phyloP scores from a whole-genome alignment of 1,140 invertebrate genomes.

The Aphaenogaster floridana region DNA sequence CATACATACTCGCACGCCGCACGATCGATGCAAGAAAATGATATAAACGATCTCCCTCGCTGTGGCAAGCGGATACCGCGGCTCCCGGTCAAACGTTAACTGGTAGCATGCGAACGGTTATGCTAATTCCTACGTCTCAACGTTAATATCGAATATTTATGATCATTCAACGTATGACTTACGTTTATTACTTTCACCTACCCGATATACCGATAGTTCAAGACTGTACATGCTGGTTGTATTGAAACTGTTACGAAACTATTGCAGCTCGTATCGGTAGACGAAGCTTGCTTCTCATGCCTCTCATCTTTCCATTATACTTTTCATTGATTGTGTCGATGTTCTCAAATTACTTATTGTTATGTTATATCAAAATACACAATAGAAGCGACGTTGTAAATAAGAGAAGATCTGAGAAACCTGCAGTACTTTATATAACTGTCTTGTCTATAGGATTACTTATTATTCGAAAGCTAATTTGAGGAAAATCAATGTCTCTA shows the following conservation, averaged over 20 bases:
- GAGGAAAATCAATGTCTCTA: not conserved
- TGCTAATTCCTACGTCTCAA: slow-evolving; percentile 85
- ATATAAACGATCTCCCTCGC: slow-evolving; percentile 78
- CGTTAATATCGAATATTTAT: slow-evolving; percentile 86
- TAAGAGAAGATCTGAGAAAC: not conserved
- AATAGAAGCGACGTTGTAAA: not conserved
- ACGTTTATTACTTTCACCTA: slow-evolving; percentile 85
- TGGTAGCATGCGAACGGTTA: slow-evolving; percentile 80
- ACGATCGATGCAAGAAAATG: slow-evolving; percentile 81
- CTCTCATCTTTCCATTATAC: not conserved
- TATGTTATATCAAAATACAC: not conserved
- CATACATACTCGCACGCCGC: slow-evolving; percentile 70
- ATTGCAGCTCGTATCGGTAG: slow-evolving; percentile 2
- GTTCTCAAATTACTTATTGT: not conserved
- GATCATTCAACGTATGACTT: slow-evolving; percentile 83
- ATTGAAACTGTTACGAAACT: slow-evolving; percentile 43
- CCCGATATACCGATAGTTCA: slow-evolving; percentile 76
- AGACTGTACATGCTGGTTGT: slow-evolving; percentile 21
- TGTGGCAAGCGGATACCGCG: slow-evolving; percentile 56
- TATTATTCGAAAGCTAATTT: slow-evolving; percentile 15
- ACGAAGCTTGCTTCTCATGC: not conserved
- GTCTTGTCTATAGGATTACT: not conserved
- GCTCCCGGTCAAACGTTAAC: slow-evolving; percentile 65
- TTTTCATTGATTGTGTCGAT: not conserved
- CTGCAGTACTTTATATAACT: not conserved